A percentile compares a stretch with the other conserved stretches of the same genome.
These are phyloP conservation scores for Aleadryas rufinucha DNA, from an alignment of 2,113 vertebrate species.

Conservation along the genomic window DNA sequence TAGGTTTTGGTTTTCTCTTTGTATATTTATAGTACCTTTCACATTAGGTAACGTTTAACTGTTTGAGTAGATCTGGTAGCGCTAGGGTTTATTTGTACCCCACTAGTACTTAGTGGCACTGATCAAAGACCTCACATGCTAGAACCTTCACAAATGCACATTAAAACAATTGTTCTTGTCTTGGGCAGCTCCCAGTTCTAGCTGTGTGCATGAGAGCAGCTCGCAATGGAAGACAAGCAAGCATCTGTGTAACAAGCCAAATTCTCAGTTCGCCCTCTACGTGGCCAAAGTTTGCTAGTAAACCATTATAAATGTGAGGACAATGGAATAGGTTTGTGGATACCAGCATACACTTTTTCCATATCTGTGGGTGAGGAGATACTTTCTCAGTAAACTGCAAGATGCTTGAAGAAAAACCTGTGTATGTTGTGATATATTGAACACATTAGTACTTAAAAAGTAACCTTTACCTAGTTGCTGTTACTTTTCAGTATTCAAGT, in stretches of 20 bases:
- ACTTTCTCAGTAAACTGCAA: not conserved
- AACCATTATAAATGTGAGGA: not conserved
- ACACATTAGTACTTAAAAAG: not conserved
- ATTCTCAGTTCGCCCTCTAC: not conserved
- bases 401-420: not conserved
- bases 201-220: not conserved
- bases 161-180: not conserved
- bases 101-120: not conserved
- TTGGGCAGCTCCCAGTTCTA: not conserved
- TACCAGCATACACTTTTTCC: not conserved
- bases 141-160: not conserved
- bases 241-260: not conserved
- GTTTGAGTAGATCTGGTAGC: not conserved
- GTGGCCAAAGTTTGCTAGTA: not conserved
- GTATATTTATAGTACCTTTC: not conserved
- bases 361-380: not conserved
- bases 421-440: not conserved
- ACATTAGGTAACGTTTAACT: not conserved
- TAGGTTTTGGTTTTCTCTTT: not conserved
- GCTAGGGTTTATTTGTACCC: not conserved
- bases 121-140: not conserved
- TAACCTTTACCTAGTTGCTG: not conserved
- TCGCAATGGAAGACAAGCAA: not conserved
- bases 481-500: not conserved
- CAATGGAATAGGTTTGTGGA: not conserved